These are phyloP conservation scores for Azemiops feae DNA, from an alignment of 2,113 vertebrate genomes.

Conservation along the genomic window DNA sequence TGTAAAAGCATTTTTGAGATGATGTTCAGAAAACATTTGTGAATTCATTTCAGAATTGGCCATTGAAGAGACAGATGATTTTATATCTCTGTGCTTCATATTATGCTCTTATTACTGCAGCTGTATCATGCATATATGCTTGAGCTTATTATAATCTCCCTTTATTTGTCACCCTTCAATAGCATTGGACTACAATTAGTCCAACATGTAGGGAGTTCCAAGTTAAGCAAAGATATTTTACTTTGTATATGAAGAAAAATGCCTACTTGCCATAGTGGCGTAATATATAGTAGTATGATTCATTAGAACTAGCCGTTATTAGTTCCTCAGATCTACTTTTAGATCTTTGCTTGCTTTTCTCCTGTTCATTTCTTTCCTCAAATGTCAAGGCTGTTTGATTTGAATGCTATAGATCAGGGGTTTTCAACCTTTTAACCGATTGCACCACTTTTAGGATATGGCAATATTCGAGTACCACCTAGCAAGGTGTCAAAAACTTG, in stretches of 20 bases:
- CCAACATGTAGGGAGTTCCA: too few species aligned
- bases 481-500: too few species aligned
- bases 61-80: not conserved
- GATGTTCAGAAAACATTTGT: not conserved
- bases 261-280: not conserved
- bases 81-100: not conserved
- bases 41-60: not conserved
- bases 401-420: not conserved
- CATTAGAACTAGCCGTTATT: not conserved
- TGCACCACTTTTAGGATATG: too few species aligned
- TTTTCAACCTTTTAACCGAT: too few species aligned
- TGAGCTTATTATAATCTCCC: too few species aligned
- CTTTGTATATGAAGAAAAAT: slow-evolving; percentile 29
- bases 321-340: not conserved
- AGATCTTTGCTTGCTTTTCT: not conserved
- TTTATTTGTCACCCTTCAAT: too few species aligned
- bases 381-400: not conserved
- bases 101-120: not conserved
- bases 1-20: not conserved
- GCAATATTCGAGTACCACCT: too few species aligned
- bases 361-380: not conserved
- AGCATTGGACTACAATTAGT: too few species aligned
- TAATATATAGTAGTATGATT: not conserved
- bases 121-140: not conserved
- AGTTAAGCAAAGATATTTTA: not conserved